A percentile compares a stretch with the other conserved stretches of the same genome.
These are phyloP conservation scores for Anhinga anhinga DNA, from an alignment of 2,113 vertebrate genomes.

Conservation along the genomic window DNA sequence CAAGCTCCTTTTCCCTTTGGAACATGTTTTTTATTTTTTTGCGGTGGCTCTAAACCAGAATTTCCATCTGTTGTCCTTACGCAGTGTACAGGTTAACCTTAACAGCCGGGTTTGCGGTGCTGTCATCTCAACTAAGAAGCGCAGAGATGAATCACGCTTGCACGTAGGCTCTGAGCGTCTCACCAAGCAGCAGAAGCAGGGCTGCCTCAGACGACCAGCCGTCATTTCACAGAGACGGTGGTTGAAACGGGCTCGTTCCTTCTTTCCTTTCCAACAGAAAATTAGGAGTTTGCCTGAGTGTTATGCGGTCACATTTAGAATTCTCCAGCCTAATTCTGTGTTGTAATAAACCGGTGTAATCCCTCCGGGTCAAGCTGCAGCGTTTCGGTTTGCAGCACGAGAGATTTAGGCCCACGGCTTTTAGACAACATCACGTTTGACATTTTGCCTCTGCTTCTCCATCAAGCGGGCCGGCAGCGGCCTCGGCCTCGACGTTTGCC, in stretches of 20 bases:
- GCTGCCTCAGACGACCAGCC: neutral
- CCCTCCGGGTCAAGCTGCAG: neutral
- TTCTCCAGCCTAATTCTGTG: neutral
- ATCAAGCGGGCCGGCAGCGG: neutral
- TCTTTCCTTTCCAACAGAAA: neutral
- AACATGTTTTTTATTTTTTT: constrained; percentile 78
- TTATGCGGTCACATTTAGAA: neutral
- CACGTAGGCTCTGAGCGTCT: neutral
- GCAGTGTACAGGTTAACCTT: constrained; percentile 79
- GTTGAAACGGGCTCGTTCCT: neutral
- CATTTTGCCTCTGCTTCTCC: neutral
- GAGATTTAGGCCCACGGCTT: neutral
- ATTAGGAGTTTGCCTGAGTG: neutral
- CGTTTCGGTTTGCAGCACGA: neutral
- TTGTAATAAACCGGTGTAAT: neutral
- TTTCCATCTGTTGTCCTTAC: constrained; percentile 94
- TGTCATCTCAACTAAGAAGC: constrained; percentile 67
- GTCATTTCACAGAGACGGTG: neutral
- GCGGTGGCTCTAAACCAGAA: constrained; percentile 82
- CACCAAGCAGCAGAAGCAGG: neutral
- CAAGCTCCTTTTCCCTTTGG: constrained; percentile 88
- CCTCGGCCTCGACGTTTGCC: neutral
- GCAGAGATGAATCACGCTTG: constrained; percentile 13
- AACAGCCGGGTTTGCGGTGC: constrained; percentile 53
- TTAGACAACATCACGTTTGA: neutral